Evolutionary conservation across 2,797 vertebrate genomes (phyloP).

Genomic region (Labroides dimidiatus): DNA sequence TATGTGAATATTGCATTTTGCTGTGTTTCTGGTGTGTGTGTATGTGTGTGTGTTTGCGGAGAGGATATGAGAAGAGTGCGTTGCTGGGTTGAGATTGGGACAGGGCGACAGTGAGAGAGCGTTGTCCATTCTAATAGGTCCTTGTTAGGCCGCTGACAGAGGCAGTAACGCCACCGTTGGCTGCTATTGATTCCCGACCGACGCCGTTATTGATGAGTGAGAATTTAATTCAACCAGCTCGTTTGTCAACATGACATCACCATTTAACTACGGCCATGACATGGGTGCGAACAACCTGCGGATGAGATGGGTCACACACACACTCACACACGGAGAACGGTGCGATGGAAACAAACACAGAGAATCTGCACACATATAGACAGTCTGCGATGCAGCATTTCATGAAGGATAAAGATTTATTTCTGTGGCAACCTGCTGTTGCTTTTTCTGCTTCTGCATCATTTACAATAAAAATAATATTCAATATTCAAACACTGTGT

Average conservation of each 20-base stretch:
- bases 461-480: constrained; percentile 44
- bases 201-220: constrained; percentile 84
- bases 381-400: background rate
- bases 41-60: constrained; percentile 55
- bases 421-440: constrained; percentile 5
- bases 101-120: constrained; percentile 64
- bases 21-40: constrained; percentile 58
- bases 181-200: constrained; percentile 81
- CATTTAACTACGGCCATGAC: constrained; percentile 80
- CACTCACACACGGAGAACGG: constrained; percentile 20
- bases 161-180: constrained; percentile 71
- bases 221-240: constrained; percentile 85
- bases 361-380: constrained; percentile 9
- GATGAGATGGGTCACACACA: constrained; percentile 45
- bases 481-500: constrained; percentile 57
- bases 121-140: constrained; percentile 79
- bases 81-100: constrained; percentile 41
- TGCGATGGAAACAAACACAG: constrained; percentile 13
- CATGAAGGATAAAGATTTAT: background rate
- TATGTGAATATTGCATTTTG: constrained; percentile 75
- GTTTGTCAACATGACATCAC: constrained; percentile 85
- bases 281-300: constrained; percentile 60
- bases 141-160: constrained; percentile 80
- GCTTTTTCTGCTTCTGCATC: constrained; percentile 18
- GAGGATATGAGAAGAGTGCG: constrained; percentile 70